Base-by-base conservation (phyloP, 2,113 vertebrate species). In the Piprites chloris region DNA sequence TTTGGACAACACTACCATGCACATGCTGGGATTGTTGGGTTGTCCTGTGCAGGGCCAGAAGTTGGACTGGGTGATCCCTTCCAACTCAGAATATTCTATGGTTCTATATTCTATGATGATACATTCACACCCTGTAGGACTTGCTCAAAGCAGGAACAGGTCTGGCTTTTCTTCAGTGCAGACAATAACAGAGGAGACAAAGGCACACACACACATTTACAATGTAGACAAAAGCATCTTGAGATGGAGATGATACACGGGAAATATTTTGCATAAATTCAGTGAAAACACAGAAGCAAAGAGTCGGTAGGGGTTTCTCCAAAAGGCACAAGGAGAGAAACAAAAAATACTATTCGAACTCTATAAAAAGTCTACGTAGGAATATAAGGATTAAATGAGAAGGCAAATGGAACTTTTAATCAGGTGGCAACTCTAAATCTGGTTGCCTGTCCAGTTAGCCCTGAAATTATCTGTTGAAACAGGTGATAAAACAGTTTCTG, bases 1-100 rank as follows among this genome's bases (percentile, higher is more conserved):
- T 41, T 47, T 85, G 50, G 14, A 47, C 9, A 47, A 1, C 0
- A 1, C 19, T 56, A 23, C 46, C n/a, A 41, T 41, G 23, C 9
- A 41, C 50, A 56, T 30, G 28, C 7, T 61, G 66, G 35, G 23
- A 61, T 3, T 71, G 4, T n/a, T 50, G 23, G 27, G 13, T 17
- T 52, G 5, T 72, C 49, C 41, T 63, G n/a, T 12, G 23, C 59
- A 19, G 59, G 9, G 28, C 28, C 41, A 65, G n/a, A 14, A 19
- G 26, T 1, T 42, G 52, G 37, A 14, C 12, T 59, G 18, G 18
- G 19, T 44, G 3, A 14, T 52, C 32, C 22, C 33, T 59, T 52
- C 22, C 18, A 61, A 22, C 53, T 53, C 22, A 46, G 28, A 23
- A 62, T 69, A 46, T 46, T 87, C 33, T 52, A 26, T 28, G 63